Conservation (phyloP, 1,140 invertebrate species). For the Oedothorax gibbosus region DNA sequence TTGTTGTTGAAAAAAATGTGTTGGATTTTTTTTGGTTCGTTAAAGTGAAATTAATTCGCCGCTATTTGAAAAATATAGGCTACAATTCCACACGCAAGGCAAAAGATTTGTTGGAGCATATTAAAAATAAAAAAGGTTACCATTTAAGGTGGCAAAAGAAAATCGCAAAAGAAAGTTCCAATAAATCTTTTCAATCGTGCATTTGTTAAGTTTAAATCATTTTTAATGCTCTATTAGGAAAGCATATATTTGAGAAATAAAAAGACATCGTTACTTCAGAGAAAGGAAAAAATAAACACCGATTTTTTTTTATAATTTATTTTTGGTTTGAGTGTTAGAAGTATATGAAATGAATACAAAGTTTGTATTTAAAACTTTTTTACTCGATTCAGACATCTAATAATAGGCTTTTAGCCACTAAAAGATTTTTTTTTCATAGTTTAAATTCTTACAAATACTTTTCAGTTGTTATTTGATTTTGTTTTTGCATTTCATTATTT, state of each 20-base stretch:
- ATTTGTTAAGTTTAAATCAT: constrained; percentile 55
- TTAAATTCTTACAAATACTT: not conserved
- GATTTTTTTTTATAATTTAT: constrained; percentile 13
- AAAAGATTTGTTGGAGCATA: constrained; percentile 14
- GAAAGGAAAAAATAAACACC: not conserved
- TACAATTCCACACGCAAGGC: constrained; percentile 55
- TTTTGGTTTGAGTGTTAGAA: constrained; percentile 9
- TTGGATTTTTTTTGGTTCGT: constrained; percentile 40
- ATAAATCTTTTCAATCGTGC: constrained; percentile 58
- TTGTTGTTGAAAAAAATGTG: not conserved
- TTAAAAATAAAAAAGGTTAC: constrained; percentile 20
- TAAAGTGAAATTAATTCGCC: constrained; percentile 61
- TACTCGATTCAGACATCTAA: not conserved
- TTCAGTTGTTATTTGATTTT: not conserved
- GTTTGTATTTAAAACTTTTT: not conserved
- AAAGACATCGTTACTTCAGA: not conserved
- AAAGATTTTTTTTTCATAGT: not conserved
- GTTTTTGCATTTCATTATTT: no score
- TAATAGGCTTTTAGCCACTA: not conserved
- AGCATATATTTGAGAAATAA: constrained; percentile 49
- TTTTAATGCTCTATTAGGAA: constrained; percentile 57
- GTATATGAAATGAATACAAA: constrained; percentile 19
- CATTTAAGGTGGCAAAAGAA: constrained; percentile 53
- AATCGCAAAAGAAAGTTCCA: constrained; percentile 47
- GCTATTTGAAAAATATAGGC: constrained; percentile 61